Conservation (phyloP, 1,140 invertebrate genomes). For the Platorchestia sp. region DNA sequence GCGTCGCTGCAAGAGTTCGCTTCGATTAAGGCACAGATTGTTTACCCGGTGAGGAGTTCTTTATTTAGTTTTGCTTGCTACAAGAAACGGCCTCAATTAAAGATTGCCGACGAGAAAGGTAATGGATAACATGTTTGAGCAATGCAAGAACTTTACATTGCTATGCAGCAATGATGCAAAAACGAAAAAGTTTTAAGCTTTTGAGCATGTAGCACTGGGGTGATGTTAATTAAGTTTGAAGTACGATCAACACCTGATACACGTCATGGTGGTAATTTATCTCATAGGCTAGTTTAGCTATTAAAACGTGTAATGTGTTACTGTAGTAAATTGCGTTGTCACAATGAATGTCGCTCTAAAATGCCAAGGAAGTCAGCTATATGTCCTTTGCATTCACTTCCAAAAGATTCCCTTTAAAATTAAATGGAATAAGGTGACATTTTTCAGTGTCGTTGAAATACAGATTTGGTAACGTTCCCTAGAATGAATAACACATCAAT, state of each 20-base stretch:
- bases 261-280: not conserved
- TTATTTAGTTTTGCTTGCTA: not conserved
- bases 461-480: too few species aligned
- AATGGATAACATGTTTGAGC: not conserved
- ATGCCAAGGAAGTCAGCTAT: too few species aligned
- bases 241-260: too few species aligned
- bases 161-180: not conserved
- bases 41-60: not conserved
- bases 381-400: too few species aligned
- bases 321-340: too few species aligned
- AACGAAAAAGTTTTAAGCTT: not conserved
- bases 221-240: not conserved
- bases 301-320: not conserved
- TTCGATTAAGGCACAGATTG: not conserved
- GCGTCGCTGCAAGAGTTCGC: not conserved
- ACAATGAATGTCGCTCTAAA: too few species aligned
- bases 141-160: not conserved
- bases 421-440: too few species aligned
- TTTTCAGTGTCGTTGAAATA: too few species aligned
- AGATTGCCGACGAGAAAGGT: not conserved
- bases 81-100: not conserved
- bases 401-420: too few species aligned
- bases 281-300: not conserved
- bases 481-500: too few species aligned
- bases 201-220: not conserved